Conservation (phyloP, 2,888 invertebrate genomes). For the Oscheius sp. region DNA sequence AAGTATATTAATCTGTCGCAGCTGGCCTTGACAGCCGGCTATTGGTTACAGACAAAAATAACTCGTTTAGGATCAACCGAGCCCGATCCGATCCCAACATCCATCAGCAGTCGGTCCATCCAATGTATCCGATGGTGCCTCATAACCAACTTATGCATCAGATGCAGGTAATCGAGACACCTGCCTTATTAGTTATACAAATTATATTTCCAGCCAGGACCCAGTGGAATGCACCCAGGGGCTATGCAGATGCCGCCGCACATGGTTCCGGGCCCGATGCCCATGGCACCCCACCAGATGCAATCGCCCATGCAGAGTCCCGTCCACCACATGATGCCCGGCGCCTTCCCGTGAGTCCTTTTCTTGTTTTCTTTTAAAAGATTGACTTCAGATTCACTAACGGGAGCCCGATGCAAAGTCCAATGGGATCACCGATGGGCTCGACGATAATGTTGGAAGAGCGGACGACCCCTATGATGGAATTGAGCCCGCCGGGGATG, state of each 20-base stretch:
- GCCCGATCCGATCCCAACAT: slow-evolving; percentile 70
- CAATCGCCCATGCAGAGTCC: slow-evolving; percentile 31
- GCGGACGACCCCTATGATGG: slow-evolving; percentile 49
- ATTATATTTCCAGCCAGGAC: slow-evolving; percentile 41
- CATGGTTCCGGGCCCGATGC: too few species aligned
- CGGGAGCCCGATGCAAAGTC: slow-evolving; percentile 52
- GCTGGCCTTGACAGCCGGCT: slow-evolving; percentile 28
- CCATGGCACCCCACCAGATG: slow-evolving; percentile 33
- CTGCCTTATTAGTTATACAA: background rate
- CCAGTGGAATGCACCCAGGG: slow-evolving; percentile 47
- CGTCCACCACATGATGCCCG: slow-evolving; percentile 18
- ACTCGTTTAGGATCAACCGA: slow-evolving; percentile 55
- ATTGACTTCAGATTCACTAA: slow-evolving; percentile 38
- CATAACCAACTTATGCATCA: slow-evolving; percentile 22
- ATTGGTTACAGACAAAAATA: background rate
- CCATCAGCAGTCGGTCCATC: slow-evolving; percentile 38
- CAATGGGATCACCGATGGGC: slow-evolving; percentile 51
- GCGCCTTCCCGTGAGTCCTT: slow-evolving; percentile 18
- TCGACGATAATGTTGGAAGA: slow-evolving; percentile 53
- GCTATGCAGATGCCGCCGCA: slow-evolving; percentile 39
- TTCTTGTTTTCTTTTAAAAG: background rate
- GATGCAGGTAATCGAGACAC: slow-evolving; percentile 15
- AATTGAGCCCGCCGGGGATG: slow-evolving; percentile 51
- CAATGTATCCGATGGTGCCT: background rate
- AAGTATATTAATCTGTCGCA: slow-evolving; percentile 29